Evolutionary conservation across 2,888 invertebrate species (phyloP), one percentile per base, ranked within the genome.

Genomic region (Eilema depressum): DNA sequence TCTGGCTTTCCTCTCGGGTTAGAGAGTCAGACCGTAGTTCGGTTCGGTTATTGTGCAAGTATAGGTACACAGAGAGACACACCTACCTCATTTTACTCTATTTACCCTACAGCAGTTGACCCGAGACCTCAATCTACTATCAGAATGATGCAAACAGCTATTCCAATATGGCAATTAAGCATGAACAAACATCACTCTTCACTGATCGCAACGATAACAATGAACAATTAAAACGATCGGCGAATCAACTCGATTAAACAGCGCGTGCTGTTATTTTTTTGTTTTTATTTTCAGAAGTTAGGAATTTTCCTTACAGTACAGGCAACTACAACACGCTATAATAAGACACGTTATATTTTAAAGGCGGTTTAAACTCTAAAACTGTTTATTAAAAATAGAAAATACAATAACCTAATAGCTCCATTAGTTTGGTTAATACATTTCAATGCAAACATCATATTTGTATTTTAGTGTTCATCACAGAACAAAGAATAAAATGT

Each of bases 201-300:
- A 53, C n/a, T 53, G 53, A 53, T 53, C 53, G 8, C n/a, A 20
- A 53, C n/a, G 53, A 53, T 53, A n/a, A 53, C n/a, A 53, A 53
- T 53, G 53, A 53, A 53, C 53, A 53, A 53, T 53, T 53, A n/a
- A 53, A n/a, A 53, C 53, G n/a, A n/a, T 53, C 53, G 53, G 47
- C 20, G 47, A 47, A 47, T 47, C 20, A 53, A 53, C 53, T 53
- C 53, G 53, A 53, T 53, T 20, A 20, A 20, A 47, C 47, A 47
- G 47, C 20, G 20, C 47, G 47, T 47, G 20, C 1, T 47, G 47
- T 47, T 3, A 41, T 41, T 47, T 47, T 47, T 47, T 20, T n/a
- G n/a, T n/a, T 47, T 47, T 20, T 20, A 47, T 47, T 53, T 53
- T 53, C n/a, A 53, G 53, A n/a, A n/a, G 53, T 53, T 53, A n/a